Conservation (phyloP, 2,888 invertebrate genomes). For the Phytoseiulus persimilis region DNA sequence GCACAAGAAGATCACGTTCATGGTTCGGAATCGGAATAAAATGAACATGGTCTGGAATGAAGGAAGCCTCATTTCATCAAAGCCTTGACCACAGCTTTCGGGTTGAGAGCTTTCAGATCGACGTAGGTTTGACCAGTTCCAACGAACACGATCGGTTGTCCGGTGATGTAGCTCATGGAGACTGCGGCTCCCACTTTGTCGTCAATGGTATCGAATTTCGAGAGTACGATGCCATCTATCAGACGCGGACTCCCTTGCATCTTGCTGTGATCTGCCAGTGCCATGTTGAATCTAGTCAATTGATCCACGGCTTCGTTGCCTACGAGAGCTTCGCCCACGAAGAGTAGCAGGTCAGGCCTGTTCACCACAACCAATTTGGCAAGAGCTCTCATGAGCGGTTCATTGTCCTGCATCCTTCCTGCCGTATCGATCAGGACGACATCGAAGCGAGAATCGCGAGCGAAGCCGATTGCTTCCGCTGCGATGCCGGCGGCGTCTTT, state of each 20-base stretch:
- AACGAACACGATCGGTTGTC: constrained; percentile 97
- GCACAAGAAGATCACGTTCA: not conserved
- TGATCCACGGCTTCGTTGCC: constrained; percentile 99
- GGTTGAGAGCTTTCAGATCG: constrained; percentile 90
- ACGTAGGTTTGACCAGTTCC: constrained; percentile 99
- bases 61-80: constrained; percentile 68
- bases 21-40: not conserved
- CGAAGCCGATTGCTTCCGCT: constrained; percentile 82
- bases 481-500: constrained; percentile 98
- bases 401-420: constrained; percentile 99
- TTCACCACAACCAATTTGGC: constrained; percentile 96
- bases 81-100: constrained; percentile 87
- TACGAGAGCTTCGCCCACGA: constrained; percentile 98
- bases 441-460: constrained; percentile 71
- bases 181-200: constrained; percentile 99
- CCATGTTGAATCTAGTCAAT: constrained; percentile 94
- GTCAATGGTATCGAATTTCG: constrained; percentile 99
- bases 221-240: constrained; percentile 96
- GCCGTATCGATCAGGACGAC: constrained; percentile 97
- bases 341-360: constrained; percentile 93
- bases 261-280: constrained; percentile 77
- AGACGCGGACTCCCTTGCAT: constrained; percentile 64
- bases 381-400: constrained; percentile 93
- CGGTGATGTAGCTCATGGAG: constrained; percentile 99
- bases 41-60: not conserved